These are phyloP conservation scores for Harmothoe impar DNA, from an alignment of 2,888 invertebrate species.

Conservation along the genomic window DNA sequence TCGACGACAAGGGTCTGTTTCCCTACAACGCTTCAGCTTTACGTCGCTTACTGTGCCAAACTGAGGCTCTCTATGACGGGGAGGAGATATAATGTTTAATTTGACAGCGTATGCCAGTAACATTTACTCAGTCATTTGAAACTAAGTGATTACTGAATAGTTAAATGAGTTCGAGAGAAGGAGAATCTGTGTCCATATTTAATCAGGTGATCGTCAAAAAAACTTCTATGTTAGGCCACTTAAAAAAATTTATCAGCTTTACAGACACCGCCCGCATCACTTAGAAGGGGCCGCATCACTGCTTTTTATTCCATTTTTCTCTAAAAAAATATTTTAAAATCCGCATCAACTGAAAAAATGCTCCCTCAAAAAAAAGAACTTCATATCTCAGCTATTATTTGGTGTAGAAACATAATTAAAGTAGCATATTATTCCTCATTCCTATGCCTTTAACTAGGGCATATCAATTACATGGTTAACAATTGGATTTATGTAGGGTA, in stretches of 20 bases:
- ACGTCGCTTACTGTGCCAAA: conserved; percentile 52
- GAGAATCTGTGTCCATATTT: background rate
- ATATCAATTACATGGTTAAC: too few relatives aligned
- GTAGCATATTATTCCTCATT: too few relatives aligned
- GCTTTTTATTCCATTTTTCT: too few relatives aligned
- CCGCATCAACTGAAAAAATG: background rate
- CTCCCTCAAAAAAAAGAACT: too few relatives aligned
- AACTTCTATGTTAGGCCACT: background rate
- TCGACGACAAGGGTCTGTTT: conserved; percentile 61
- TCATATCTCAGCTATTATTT: too few relatives aligned
- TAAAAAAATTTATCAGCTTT: too few relatives aligned
- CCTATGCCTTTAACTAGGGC: too few relatives aligned
- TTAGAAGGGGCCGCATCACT: too few relatives aligned
- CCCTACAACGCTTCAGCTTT: conserved; percentile 63
- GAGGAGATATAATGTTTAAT: background rate
- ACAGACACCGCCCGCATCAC: too few relatives aligned
- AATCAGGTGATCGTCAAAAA: background rate
- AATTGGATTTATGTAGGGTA: too few relatives aligned
- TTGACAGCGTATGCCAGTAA: background rate
- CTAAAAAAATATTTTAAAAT: background rate
- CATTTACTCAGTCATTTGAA: background rate
- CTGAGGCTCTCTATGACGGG: conserved; percentile 58
- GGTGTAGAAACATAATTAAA: too few relatives aligned
- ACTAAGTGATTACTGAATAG: background rate
- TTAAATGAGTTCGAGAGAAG: background rate